phyloP scores from a whole-genome alignment of 2,797 vertebrate species.

The Hipposideros larvatus region DNA sequence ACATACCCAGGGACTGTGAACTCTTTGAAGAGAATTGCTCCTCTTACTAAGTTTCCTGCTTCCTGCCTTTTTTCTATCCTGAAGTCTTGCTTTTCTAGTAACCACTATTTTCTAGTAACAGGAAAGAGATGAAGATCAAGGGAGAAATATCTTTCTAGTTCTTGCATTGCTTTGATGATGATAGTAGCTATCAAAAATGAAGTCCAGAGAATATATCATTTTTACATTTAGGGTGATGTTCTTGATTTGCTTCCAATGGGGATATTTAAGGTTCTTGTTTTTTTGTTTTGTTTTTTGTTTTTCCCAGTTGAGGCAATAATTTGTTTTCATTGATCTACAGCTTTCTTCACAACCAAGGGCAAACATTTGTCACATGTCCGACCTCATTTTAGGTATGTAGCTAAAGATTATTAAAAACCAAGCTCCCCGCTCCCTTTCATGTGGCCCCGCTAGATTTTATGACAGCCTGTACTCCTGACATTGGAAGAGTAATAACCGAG shows the following conservation, averaged over 20 bases:
- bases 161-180: neutral
- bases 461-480: neutral
- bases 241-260: neutral
- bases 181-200: neutral
- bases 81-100: slow-evolving; percentile 9
- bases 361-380: neutral
- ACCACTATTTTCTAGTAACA: slow-evolving; percentile 16
- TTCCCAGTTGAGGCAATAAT: neutral
- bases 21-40: neutral
- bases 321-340: neutral
- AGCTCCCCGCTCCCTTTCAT: neutral
- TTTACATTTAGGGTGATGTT: neutral
- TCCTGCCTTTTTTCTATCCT: neutral
- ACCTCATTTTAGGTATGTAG: neutral
- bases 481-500: neutral
- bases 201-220: neutral
- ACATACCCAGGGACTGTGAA: neutral
- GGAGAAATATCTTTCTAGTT: neutral
- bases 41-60: neutral
- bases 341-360: neutral
- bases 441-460: neutral
- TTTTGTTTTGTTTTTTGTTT: neutral
- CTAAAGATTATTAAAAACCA: neutral
- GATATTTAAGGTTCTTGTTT: neutral
- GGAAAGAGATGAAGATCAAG: neutral